Percentiles rank a stretch among this genome's conserved stretches.
These are phyloP conservation scores for Lanistes nyassanus DNA, from an alignment of 1,140 invertebrate species.

Conservation along the genomic window DNA sequence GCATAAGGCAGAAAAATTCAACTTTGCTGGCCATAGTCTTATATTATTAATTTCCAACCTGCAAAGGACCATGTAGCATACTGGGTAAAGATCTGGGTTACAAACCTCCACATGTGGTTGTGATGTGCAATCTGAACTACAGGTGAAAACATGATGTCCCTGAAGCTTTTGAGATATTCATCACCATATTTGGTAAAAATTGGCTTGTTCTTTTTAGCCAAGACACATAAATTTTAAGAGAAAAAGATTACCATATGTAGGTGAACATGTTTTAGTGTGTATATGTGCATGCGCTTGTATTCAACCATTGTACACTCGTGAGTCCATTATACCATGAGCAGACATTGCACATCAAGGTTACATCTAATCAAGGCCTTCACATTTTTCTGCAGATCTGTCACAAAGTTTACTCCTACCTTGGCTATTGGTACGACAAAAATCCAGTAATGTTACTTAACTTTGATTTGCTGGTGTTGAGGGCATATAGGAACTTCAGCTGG, in stretches of 20 bases:
- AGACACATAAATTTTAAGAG: neutral
- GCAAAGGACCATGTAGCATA: no score
- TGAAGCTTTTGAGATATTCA: neutral
- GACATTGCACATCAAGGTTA: neutral
- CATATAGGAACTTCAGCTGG: no score
- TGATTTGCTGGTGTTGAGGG: neutral
- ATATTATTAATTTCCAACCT: no score
- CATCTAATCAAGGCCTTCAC: neutral
- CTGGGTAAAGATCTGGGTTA: no score
- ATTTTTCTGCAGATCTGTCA: neutral
- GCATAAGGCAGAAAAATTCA: no score
- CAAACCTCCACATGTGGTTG: neutral
- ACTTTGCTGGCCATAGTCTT: no score
- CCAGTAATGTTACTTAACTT: neutral
- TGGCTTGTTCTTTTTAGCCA: neutral
- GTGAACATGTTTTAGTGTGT: neutral
- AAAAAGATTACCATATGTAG: no score
- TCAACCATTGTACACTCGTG: neutral
- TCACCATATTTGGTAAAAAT: neutral
- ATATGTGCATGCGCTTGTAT: neutral
- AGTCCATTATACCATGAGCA: no score
- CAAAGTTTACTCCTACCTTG: neutral
- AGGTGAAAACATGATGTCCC: neutral
- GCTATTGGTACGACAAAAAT: neutral
- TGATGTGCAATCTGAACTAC: neutral